Conservation (phyloP, 2,888 invertebrate genomes). For the Pterostichus niger region DNA sequence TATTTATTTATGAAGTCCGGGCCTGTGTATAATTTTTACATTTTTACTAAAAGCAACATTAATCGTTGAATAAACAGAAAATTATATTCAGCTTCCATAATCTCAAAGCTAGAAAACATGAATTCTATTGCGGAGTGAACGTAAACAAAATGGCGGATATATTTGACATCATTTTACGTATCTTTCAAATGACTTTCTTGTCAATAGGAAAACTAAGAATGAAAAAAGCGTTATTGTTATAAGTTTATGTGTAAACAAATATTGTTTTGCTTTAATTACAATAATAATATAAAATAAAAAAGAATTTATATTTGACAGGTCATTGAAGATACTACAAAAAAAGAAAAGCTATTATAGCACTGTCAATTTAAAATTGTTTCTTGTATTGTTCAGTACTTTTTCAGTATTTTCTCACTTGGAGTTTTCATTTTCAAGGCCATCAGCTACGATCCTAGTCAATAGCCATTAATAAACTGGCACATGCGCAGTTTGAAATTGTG, state of each 20-base stretch:
- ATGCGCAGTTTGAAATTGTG: slow-evolving; percentile 16
- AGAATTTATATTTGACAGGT: slow-evolving; percentile 2
- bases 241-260: neutral
- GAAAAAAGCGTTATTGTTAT: too few relatives aligned
- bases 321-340: neutral
- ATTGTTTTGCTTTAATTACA: neutral
- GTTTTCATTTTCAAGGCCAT: slow-evolving; percentile 34
- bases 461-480: slow-evolving; percentile 58
- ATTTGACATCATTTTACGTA: slow-evolving; percentile 10
- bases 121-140: neutral
- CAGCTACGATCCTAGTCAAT: slow-evolving; percentile 55
- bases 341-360: neutral
- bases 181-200: neutral
- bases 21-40: neutral
- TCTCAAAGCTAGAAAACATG: neutral
- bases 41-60: slow-evolving; percentile 1
- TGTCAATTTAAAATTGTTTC: too few relatives aligned
- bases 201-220: too few relatives aligned
- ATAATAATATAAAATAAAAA: neutral
- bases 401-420: slow-evolving; percentile 4
- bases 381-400: neutral
- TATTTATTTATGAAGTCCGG: slow-evolving; percentile 8
- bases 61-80: slow-evolving; percentile 4
- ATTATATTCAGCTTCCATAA: too few relatives aligned
- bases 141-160: slow-evolving; percentile 50